Evolutionary conservation across 2,797 vertebrate genomes (phyloP).

Genomic region (Cacajao melanocephalus): DNA sequence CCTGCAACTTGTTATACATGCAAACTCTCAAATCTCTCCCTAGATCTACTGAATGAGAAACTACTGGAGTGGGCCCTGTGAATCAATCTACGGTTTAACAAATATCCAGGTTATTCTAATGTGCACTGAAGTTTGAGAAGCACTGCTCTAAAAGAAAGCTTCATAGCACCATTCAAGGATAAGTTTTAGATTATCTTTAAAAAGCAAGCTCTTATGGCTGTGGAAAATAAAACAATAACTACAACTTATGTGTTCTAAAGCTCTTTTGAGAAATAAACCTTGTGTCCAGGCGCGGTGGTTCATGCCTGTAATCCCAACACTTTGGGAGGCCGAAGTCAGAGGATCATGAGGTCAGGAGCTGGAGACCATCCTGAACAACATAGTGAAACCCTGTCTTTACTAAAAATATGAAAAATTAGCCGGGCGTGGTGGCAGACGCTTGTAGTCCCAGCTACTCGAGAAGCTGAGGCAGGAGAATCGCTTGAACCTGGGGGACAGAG

Average conservation of each 20-base stretch:
- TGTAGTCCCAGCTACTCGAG: too few relatives aligned
- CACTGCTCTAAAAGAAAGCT: not conserved
- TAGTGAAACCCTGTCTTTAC: too few relatives aligned
- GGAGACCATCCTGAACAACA: too few relatives aligned
- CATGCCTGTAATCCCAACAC: too few relatives aligned
- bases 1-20: not conserved
- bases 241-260: not conserved
- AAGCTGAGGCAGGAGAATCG: too few relatives aligned
- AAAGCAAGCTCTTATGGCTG: not conserved
- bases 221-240: not conserved
- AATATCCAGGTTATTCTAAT: not conserved
- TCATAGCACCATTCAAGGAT: not conserved
- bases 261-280: not conserved
- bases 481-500: too few relatives aligned
- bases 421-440: fast-evolving
- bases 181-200: not conserved
- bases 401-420: too few relatives aligned
- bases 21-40: not conserved
- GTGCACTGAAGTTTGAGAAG: not conserved
- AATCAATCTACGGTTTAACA: not conserved
- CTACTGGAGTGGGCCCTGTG: too few relatives aligned
- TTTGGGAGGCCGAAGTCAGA: too few relatives aligned
- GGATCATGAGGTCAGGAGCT: too few relatives aligned
- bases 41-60: not conserved
- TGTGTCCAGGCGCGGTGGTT: too few relatives aligned